Evolutionary conservation across 2,888 invertebrate genomes (phyloP).

Genomic region (Diarsia brunnea): DNA sequence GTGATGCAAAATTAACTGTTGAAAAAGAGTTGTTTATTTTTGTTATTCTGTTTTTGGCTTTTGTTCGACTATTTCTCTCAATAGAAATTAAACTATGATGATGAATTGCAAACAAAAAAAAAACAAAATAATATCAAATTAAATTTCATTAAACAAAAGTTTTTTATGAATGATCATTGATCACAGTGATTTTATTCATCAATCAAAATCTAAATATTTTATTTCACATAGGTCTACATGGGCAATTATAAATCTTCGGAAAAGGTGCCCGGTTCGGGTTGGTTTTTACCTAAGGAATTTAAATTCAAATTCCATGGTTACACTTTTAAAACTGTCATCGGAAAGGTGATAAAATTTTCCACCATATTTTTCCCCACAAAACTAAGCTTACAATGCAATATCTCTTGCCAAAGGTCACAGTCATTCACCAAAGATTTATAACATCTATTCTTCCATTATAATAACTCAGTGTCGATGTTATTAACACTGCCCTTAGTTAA

Average conservation of each 20-base stretch:
- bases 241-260: too few relatives aligned
- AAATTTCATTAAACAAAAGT: not conserved
- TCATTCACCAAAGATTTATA: constrained; percentile 63
- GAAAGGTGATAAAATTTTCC: not conserved
- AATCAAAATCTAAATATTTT: too few relatives aligned
- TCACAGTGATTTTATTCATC: not conserved
- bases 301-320: too few relatives aligned
- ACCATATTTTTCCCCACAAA: constrained; percentile 6
- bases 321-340: too few relatives aligned
- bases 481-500: constrained; percentile 61
- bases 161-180: not conserved
- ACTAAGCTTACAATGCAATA: constrained; percentile 32
- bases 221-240: too few relatives aligned
- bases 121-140: not conserved
- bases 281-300: too few relatives aligned
- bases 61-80: not conserved
- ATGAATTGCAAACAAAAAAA: not conserved
- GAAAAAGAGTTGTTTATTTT: not conserved
- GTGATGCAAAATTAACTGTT: not conserved
- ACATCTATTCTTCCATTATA: constrained; percentile 67
- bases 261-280: too few relatives aligned
- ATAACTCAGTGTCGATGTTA: constrained; percentile 68
- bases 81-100: not conserved
- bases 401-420: constrained; percentile 50
- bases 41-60: not conserved